These are phyloP conservation scores for Heliangelus exortis DNA, from an alignment of 2,797 vertebrate species.

Conservation along the genomic window DNA sequence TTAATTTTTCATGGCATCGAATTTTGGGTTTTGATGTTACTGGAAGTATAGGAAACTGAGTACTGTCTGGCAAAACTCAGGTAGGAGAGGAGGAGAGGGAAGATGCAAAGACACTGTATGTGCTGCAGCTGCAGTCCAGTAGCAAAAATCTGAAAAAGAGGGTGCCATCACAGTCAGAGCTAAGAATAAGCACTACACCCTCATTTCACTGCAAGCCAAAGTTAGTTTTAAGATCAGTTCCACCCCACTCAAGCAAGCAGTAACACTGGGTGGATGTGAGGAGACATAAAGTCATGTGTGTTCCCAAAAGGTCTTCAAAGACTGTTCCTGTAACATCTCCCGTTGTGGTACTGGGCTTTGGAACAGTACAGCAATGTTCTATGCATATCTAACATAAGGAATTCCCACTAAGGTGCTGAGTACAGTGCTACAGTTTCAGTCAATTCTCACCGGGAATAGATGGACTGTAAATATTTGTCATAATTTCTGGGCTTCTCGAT, in stretches of 20 bases:
- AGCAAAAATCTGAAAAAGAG: not conserved
- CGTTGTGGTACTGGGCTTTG: not conserved
- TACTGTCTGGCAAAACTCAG: rapidly evolving
- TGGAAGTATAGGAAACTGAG: not conserved
- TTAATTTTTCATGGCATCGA: not conserved
- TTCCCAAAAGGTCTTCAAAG: not conserved
- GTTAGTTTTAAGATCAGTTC: not conserved
- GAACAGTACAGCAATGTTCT: not conserved
- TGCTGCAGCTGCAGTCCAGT: not conserved
- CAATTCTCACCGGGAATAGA: not conserved
- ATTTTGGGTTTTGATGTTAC: not conserved
- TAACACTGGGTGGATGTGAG: not conserved
- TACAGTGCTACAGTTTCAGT: not conserved
- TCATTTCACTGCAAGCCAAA: not conserved
- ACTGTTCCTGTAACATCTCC: not conserved
- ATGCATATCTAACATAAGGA: not conserved
- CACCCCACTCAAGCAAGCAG: not conserved
- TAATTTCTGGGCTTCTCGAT: not conserved
- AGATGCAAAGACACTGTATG: not conserved
- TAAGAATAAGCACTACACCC: not conserved
- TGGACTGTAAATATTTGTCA: not conserved
- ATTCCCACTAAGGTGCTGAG: not conserved
- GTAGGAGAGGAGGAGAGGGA: rapidly evolving
- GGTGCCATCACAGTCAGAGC: not conserved
- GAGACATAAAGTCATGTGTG: not conserved